These are phyloP conservation scores for Plectrocnemia conspersa DNA, from an alignment of 1,140 invertebrate genomes.

Conservation along the genomic window DNA sequence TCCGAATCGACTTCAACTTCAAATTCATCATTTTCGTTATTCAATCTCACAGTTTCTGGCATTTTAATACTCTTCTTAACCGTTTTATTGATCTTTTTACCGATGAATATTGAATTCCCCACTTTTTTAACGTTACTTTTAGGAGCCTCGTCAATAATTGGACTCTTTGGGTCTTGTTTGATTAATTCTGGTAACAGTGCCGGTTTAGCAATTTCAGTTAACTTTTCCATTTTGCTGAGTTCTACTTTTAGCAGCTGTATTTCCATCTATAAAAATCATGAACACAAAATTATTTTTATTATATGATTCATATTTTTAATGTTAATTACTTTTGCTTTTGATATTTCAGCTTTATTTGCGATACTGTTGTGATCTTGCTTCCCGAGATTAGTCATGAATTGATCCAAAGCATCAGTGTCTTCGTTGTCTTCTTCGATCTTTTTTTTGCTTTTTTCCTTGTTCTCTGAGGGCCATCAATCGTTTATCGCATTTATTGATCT, in stretches of 20 bases:
- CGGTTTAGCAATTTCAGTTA: conserved; percentile 77
- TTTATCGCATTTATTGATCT: conserved; percentile 58
- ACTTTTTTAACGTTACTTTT: conserved; percentile 38
- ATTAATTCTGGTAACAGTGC: conserved; percentile 57
- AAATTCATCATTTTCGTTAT: conserved; percentile 41
- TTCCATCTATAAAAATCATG: conserved; percentile 47
- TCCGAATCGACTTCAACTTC: conserved; percentile 50
- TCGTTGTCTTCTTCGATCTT: conserved; percentile 40
- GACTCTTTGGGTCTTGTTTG: conserved; percentile 29
- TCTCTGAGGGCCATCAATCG: conserved; percentile 53
- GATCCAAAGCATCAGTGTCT: conserved; percentile 63
- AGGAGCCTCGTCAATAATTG: not conserved
- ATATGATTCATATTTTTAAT: not conserved
- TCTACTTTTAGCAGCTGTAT: conserved; percentile 67
- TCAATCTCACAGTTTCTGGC: conserved; percentile 37
- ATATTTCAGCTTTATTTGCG: conserved; percentile 47
- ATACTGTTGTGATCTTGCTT: conserved; percentile 40
- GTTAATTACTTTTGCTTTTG: conserved; percentile 42
- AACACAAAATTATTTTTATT: conserved; percentile 1
- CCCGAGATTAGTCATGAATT: conserved; percentile 64
- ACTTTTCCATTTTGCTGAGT: conserved; percentile 60
- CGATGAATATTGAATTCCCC: conserved; percentile 44
- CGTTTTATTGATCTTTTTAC: conserved; percentile 40
- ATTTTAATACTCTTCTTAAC: conserved; percentile 37
- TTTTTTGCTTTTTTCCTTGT: conserved; percentile 33